Percentiles rank a stretch among this genome's conserved stretches.
These are phyloP conservation scores for Melanophora roralis DNA, from an alignment of 2,888 invertebrate genomes.

Conservation along the genomic window DNA sequence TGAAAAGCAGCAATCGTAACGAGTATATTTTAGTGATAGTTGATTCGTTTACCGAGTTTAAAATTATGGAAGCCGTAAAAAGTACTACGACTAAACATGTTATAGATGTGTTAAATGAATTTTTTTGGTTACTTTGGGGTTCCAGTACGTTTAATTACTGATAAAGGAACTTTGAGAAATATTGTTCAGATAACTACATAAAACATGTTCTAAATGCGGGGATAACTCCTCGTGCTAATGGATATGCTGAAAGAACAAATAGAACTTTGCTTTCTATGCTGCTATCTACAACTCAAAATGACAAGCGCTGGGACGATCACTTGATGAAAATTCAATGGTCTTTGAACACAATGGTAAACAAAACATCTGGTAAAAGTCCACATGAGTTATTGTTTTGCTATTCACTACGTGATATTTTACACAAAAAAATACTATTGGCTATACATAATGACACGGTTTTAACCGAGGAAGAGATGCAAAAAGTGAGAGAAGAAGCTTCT, in stretches of 20 bases:
- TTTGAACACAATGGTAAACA: slow-evolving; percentile 23
- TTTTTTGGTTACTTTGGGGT: too few species aligned
- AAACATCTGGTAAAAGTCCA: not conserved
- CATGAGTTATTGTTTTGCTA: slow-evolving; percentile 17
- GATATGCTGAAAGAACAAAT: slow-evolving; percentile 45
- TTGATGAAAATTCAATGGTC: slow-evolving; percentile 24
- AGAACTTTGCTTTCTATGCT: slow-evolving; percentile 32
- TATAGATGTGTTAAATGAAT: too few species aligned
- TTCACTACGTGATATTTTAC: slow-evolving; percentile 32
- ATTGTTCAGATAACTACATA: not conserved
- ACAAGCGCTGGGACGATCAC: slow-evolving; percentile 34
- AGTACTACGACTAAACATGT: slow-evolving; percentile 1
- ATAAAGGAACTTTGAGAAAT: too few species aligned
- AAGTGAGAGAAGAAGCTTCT: too few species aligned
- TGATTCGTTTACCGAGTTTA: slow-evolving; percentile 55
- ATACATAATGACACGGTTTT: not conserved
- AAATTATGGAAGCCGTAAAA: slow-evolving; percentile 29
- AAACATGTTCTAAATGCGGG: slow-evolving; percentile 65
- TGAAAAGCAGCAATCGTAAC: slow-evolving; percentile 26
- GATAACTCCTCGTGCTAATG: slow-evolving; percentile 64
- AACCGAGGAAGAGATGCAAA: too few species aligned
- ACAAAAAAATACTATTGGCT: slow-evolving; percentile 32
- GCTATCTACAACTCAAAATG: slow-evolving; percentile 7
- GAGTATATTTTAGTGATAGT: slow-evolving; percentile 44
- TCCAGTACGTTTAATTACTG: too few species aligned